A percentile compares a stretch with the other conserved stretches of the same genome.
Conservation (phyloP, 2,113 vertebrate genomes). For the Neolamprologus longior region DNA sequence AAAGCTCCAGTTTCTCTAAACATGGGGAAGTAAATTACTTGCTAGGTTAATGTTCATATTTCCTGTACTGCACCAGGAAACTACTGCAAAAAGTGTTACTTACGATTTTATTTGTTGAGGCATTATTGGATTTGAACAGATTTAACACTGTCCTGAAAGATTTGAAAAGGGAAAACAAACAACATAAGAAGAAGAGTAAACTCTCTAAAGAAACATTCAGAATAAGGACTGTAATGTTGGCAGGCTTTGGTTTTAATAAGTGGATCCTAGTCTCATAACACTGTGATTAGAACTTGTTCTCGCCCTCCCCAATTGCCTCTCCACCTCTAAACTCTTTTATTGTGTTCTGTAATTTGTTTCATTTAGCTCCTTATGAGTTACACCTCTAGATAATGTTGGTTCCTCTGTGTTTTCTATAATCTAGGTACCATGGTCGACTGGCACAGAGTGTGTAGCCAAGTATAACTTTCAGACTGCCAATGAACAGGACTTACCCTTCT, state of each 20-base stretch:
- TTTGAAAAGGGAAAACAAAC: not conserved
- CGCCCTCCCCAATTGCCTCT: not conserved
- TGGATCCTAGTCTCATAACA: not conserved
- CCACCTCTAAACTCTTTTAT: not conserved
- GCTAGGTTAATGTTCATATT: not conserved
- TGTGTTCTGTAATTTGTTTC: not conserved
- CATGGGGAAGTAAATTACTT: not conserved
- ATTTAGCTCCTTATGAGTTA: not conserved
- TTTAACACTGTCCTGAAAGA: not conserved
- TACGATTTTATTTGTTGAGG: not conserved
- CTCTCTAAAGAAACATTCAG: not conserved
- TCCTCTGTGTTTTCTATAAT: not conserved
- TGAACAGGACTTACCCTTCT: constrained; percentile 94
- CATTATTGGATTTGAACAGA: not conserved
- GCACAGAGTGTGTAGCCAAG: constrained; percentile 97
- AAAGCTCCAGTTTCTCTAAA: not conserved
- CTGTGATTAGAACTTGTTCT: not conserved
- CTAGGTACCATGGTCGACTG: constrained; percentile 79
- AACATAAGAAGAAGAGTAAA: not conserved
- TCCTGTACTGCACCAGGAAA: not conserved
- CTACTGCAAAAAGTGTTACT: not conserved
- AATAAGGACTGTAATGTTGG: not conserved
- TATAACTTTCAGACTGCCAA: constrained; percentile 95
- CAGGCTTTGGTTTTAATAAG: not conserved
- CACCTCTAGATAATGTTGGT: not conserved